phyloP scores from a whole-genome alignment of 1,140 invertebrate species.

The silkworm (Bombyx mori) region ASM3026992v2 NC_085124.1:4603501-4604000 shows the following conservation, averaged over 20 bases:
- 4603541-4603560: constrained; percentile 57
- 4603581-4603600: constrained; percentile 54
- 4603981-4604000: constrained; percentile 51
- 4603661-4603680: constrained; percentile 63
- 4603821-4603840: constrained; percentile 83
- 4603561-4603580: constrained; percentile 47
- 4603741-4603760: constrained; percentile 52
- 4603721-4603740: constrained; percentile 45
- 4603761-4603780: constrained; percentile 64
- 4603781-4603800: constrained; percentile 52
- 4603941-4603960: constrained; percentile 79
- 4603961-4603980: constrained; percentile 76
- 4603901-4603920: constrained; percentile 72
- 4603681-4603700: constrained; percentile 40
- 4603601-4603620: constrained; percentile 59
- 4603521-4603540: constrained; percentile 53
- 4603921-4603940: constrained; percentile 74
- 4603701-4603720: constrained; percentile 53
- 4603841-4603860: constrained; percentile 88
- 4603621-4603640: constrained; percentile 52
- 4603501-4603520: constrained; percentile 51
- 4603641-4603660: constrained; percentile 61
- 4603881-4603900: constrained; percentile 78
- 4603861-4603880: constrained; percentile 78
- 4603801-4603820: constrained; percentile 55